These are phyloP conservation scores for Anorthoa munda DNA, from an alignment of 2,888 invertebrate genomes.

Conservation along the genomic window DNA sequence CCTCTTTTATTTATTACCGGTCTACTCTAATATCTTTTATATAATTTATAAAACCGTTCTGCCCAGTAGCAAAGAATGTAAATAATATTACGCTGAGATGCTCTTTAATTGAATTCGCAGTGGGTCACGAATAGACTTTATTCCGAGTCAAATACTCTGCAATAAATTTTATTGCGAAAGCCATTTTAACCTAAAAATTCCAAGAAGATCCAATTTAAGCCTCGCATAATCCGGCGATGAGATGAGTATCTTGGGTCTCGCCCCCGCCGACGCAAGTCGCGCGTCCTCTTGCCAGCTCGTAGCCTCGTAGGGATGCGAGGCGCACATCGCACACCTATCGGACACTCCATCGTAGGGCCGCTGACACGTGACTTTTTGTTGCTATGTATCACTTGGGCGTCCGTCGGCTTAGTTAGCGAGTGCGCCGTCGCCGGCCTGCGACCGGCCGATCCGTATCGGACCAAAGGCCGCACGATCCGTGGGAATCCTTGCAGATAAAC, in stretches of 20 bases:
- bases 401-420: conserved; percentile 61
- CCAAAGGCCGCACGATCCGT: conserved; percentile 78
- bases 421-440: conserved; percentile 54
- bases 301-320: conserved; percentile 49
- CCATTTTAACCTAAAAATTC: conserved; percentile 86
- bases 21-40: conserved; percentile 67
- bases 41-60: conserved; percentile 70
- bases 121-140: conserved; percentile 83
- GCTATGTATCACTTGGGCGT: conserved; percentile 62
- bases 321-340: conserved; percentile 53
- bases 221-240: conserved; percentile 83
- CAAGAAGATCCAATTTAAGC: conserved; percentile 87
- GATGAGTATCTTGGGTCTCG: conserved; percentile 81
- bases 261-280: conserved; percentile 63
- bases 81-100: conserved; percentile 81
- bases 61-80: conserved; percentile 74
- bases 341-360: conserved; percentile 55
- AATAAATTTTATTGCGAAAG: conserved; percentile 87
- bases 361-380: conserved; percentile 63
- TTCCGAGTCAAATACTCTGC: conserved; percentile 83
- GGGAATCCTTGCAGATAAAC: conserved; percentile 83
- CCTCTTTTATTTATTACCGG: conserved; percentile 60
- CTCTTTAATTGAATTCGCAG: conserved; percentile 83
- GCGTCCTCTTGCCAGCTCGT: conserved; percentile 28
- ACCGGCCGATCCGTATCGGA: conserved; percentile 77